phyloP scores from a whole-genome alignment of 2,888 invertebrate species.

The Cheilosia vulpina region DNA sequence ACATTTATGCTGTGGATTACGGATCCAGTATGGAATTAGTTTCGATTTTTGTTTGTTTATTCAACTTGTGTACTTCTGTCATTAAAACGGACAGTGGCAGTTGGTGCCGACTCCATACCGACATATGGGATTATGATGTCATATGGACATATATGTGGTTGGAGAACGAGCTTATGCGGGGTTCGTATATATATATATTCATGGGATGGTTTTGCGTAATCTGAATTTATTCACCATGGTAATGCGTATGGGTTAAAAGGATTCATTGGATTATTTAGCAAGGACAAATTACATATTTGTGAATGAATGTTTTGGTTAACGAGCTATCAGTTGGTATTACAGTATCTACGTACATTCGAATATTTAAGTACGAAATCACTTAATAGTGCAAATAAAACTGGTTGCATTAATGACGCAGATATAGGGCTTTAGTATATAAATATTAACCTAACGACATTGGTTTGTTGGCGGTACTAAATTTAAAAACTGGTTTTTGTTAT shows the following conservation, averaged over 20 bases:
- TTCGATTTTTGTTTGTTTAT: slow-evolving; percentile 27
- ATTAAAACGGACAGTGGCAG: slow-evolving; percentile 17
- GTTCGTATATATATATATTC: not conserved
- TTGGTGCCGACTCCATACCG: not conserved
- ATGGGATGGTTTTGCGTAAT: not conserved
- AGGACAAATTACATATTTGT: not conserved
- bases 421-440: not conserved
- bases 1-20: not conserved
- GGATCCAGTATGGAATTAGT: slow-evolving; percentile 13
- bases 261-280: slow-evolving; percentile 8
- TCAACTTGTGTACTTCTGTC: slow-evolving; percentile 20
- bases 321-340: not conserved
- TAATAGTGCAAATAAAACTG: not conserved
- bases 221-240: slow-evolving; percentile 13
- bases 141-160: not conserved
- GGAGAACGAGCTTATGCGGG: not conserved
- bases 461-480: not conserved
- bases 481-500: no score
- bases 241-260: slow-evolving; percentile 2
- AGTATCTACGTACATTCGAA: not conserved
- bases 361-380: not conserved
- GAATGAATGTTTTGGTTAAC: not conserved
- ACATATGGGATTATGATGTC: slow-evolving; percentile 23
- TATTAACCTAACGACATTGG: not conserved
- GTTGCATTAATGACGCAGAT: not conserved